A percentile compares a stretch with the other conserved stretches of the same genome.
phyloP scores from a whole-genome alignment of 2,888 invertebrate genomes.

The Auanema freiburgensis region DNA sequence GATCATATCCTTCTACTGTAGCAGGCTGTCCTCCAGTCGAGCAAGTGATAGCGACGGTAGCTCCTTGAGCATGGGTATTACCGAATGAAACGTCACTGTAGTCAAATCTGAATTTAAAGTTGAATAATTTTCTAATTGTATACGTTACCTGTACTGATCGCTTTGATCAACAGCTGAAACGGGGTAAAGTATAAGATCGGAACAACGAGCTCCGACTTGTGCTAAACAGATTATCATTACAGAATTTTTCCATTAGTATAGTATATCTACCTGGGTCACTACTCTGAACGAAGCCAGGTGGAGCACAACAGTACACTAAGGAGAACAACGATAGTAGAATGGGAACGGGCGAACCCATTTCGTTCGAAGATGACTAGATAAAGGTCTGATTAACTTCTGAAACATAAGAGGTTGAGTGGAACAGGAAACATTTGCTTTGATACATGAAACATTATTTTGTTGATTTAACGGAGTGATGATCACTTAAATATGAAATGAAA shows the following conservation, averaged over 20 bases:
- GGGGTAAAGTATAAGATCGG: slow-evolving; percentile 62
- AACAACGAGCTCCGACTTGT: slow-evolving; percentile 60
- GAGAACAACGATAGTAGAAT: slow-evolving; percentile 13
- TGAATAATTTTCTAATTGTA: background rate
- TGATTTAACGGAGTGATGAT: too few relatives aligned
- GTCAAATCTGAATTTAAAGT: slow-evolving; percentile 52
- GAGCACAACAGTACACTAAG: slow-evolving; percentile 48
- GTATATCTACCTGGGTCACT: slow-evolving; percentile 54
- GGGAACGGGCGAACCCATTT: slow-evolving; percentile 16
- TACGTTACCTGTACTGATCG: slow-evolving; percentile 59
- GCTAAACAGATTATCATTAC: slow-evolving; percentile 33
- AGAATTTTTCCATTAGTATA: background rate
- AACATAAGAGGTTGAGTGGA: too few relatives aligned
- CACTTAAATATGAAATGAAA: too few relatives aligned
- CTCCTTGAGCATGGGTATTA: slow-evolving; percentile 62
- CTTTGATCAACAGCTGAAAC: slow-evolving; percentile 64
- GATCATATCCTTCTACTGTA: slow-evolving; percentile 63
- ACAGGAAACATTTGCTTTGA: too few relatives aligned
- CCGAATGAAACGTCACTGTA: slow-evolving; percentile 63
- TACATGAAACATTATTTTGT: too few relatives aligned
- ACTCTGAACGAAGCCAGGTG: slow-evolving; percentile 61
- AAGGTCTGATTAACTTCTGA: too few relatives aligned
- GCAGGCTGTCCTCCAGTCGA: slow-evolving; percentile 63
- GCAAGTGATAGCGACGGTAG: slow-evolving; percentile 63
- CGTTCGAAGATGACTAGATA: too few relatives aligned